phyloP scores from a whole-genome alignment of 2,113 vertebrate genomes.

The Morone saxatilis region DNA sequence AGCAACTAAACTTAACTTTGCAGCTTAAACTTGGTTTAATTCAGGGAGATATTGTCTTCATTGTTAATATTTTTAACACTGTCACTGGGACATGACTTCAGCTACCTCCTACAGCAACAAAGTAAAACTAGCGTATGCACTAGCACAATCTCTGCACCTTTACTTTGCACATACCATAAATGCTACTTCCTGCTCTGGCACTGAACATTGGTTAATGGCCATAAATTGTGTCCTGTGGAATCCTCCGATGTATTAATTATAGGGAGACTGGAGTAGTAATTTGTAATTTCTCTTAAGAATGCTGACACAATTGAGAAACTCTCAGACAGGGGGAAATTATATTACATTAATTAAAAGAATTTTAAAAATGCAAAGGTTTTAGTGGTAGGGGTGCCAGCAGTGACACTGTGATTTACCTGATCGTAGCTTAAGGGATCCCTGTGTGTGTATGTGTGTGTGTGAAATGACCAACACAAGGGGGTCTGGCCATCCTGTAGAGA shows the following conservation, averaged over 20 bases:
- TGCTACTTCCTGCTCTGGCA: background rate
- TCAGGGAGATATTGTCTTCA: background rate
- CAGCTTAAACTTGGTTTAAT: background rate
- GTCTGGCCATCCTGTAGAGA: conserved; percentile 35
- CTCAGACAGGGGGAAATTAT: conserved; percentile 43
- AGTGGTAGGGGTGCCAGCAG: conserved; percentile 32
- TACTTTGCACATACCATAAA: background rate
- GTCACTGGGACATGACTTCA: background rate
- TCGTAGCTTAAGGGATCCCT: background rate
- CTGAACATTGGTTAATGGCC: background rate
- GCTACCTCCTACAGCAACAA: background rate
- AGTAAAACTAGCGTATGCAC: background rate
- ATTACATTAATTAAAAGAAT: conserved; percentile 60
- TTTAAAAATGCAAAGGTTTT: conserved; percentile 21
- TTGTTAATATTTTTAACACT: background rate
- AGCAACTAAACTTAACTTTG: background rate
- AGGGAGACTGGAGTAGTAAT: conserved; percentile 20
- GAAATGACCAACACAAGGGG: conserved; percentile 11
- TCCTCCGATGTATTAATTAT: background rate
- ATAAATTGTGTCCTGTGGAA: conserved; percentile 16
- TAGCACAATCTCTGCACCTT: background rate
- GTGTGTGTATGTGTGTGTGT: conserved; percentile 3
- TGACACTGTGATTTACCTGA: conserved; percentile 63
- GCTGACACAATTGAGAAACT: conserved; percentile 57
- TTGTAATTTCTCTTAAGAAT: conserved; percentile 54